Base-by-base conservation (phyloP, 2,113 vertebrate genomes). In the Cyphomyrus plagiostoma region DNA sequence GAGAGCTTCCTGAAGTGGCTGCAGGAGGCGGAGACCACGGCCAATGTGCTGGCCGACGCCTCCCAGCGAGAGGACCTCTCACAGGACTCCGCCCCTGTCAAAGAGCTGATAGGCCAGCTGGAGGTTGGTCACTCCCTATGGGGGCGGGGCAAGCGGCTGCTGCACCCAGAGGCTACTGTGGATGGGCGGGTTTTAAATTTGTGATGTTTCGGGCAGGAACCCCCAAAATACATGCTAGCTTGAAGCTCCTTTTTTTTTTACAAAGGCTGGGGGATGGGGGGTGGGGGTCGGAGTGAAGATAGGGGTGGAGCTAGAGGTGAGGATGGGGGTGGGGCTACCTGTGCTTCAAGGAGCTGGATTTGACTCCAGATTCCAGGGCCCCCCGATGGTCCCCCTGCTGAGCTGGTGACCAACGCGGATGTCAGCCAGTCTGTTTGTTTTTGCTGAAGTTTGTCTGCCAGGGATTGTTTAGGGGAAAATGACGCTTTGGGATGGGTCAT, bases 1-100 rank as follows among this genome's bases (percentile, higher is more conserved):
- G 98, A 99, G 93, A 95, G 94, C 91, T 98, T 99, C 90, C 94
- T 98, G 4, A 98, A 97, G 92, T 99, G 98, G 98, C 95, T 99
- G 50, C 98, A 98, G 90, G 98, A 99, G 94, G 97, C 97, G 0
- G 98, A 99, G 93, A 96, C 97, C 0, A 98, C 97, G 0, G 93
- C 96, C 77, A 99, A 98, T 19, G 96, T 98, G 88, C 95, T 99
- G 87, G 95, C 95, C 0, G 97, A 98, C 45, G 97, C 98, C 89
- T 97, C 97, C 6, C 96, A 97, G 91, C 96, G 97, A 92, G 98
- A 99, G 92, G 95, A 96, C 84, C 92, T 96, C 39, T 94, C 95
- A 45, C 97, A 97, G 93, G 98, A 98, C 90, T 94, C 94, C 6
- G 82, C 90, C 91, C 93, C 94, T 4, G 1, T 95, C 88, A 95